Evolutionary conservation across 2,797 vertebrate genomes (phyloP), one percentile per base, ranked within the genome.

Genomic region (Pogonophryne albipinna): DNA sequence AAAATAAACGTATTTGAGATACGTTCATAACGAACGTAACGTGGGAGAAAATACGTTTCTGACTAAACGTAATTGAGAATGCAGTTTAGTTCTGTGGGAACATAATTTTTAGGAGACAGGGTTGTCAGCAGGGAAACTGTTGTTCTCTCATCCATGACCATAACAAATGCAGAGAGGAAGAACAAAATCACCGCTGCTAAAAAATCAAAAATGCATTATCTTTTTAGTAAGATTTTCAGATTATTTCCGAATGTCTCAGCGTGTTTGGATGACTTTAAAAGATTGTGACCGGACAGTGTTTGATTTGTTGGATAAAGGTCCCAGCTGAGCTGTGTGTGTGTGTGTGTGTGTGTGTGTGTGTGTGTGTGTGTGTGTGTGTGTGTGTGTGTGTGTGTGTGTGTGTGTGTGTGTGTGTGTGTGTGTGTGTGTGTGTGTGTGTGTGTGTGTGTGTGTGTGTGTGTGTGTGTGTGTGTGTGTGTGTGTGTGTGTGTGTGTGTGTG

Each of bases 211-310:
- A 61, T 19, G 27, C 59, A 68, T 84, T 52, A 74, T 87, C 66
- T 69, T 10, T 76, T 73, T 74, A 78, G 83, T 82, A 80, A 83
- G 66, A 64, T 72, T 34, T 56, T 68, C 82, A 78, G 71, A 38
- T 9, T 38, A 38, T 7, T 38, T 38, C 34, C 34, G 0, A 38
- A 7, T 59, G 14, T 70, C 52, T 72, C 34, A 69, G 59, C 65
- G 14, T 4, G 0, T 56, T 58, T 23, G 34, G 49, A 3, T 9
- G 42, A 74, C 31, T 71, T 23, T 71, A 76, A 17, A 61, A 78
- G 67, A 83, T 55, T 62, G 66, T 16, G 67, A 81, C 57, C 55
- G 50, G 47, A 53, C 46, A 12, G 65, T 69, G 61, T 71, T 80
- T 67, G 62, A 61, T 53, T 71, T 76, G 68, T 80, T 69, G 78